Evolutionary conservation across 2,113 vertebrate genomes (phyloP).

Genomic region (Talpa occidentalis): DNA sequence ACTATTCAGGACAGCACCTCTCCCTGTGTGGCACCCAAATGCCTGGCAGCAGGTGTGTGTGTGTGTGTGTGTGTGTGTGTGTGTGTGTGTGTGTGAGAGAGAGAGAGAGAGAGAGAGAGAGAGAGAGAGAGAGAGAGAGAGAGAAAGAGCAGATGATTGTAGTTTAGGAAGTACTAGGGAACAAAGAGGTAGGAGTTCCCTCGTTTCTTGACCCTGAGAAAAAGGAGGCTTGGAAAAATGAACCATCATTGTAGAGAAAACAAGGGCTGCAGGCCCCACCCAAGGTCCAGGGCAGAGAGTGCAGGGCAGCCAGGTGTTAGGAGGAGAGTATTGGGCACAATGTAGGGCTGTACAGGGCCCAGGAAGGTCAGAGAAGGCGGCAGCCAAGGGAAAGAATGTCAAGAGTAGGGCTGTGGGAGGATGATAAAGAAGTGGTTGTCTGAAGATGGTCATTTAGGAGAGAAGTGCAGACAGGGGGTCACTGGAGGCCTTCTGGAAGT

Average conservation of each 20-base stretch:
- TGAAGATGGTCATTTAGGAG: neutral
- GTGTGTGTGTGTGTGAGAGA: neutral
- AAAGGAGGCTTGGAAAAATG: neutral
- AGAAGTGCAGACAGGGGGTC: neutral
- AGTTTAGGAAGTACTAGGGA: neutral
- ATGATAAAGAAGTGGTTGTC: neutral
- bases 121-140: neutral
- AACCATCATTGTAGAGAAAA: neutral
- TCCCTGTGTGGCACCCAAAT: neutral
- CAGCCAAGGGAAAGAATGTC: neutral
- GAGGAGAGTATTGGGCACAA: neutral
- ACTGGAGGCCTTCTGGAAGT: neutral
- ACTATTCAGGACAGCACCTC: neutral
- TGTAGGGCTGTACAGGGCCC: neutral
- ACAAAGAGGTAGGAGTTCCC: neutral
- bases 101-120: neutral
- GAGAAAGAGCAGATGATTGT: neutral
- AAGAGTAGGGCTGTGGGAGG: rapidly evolving
- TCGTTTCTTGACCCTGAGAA: neutral
- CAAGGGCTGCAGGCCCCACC: neutral
- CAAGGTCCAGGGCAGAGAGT: neutral
- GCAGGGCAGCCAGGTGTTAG: neutral
- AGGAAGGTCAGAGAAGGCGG: neutral
- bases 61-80: neutral
- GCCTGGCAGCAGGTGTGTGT: neutral